Evolutionary conservation across 2,113 vertebrate genomes (phyloP).

Genomic region (Piaya cayana): DNA sequence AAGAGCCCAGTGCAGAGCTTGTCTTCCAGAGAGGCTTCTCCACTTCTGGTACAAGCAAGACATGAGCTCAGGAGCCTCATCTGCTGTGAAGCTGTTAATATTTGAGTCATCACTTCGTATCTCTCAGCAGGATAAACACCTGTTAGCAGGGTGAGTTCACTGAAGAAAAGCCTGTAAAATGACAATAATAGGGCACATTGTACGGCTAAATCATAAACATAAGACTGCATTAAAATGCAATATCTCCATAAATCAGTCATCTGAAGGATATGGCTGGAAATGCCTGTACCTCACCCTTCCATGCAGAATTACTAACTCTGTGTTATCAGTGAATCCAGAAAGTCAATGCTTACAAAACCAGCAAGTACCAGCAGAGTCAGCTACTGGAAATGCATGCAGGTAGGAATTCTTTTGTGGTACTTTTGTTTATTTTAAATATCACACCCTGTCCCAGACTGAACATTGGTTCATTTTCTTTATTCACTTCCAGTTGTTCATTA

Average conservation of each 20-base stretch:
- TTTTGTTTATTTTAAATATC: slow-evolving; percentile 39
- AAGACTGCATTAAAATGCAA: slow-evolving; percentile 9
- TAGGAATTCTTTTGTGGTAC: slow-evolving; percentile 8
- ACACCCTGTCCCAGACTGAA: slow-evolving; percentile 1
- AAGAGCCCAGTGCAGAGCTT: neutral
- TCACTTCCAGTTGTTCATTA: neutral
- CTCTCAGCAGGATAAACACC: neutral
- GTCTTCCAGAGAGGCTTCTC: neutral
- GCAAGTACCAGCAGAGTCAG: slow-evolving; percentile 37
- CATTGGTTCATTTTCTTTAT: slow-evolving; percentile 7
- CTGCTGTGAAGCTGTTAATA: neutral
- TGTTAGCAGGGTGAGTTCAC: neutral
- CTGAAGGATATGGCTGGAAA: slow-evolving; percentile 36
- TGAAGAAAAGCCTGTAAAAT: neutral
- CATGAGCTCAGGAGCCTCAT: neutral
- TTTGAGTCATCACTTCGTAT: neutral
- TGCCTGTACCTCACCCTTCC: slow-evolving; percentile 1
- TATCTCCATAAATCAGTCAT: slow-evolving; percentile 43
- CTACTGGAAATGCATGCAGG: neutral
- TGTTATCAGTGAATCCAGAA: slow-evolving; percentile 29
- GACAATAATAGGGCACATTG: neutral
- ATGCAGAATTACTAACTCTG: neutral
- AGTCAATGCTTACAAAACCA: slow-evolving; percentile 1
- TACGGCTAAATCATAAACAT: neutral
- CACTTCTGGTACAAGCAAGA: neutral